Evolutionary conservation across 2,113 vertebrate genomes (phyloP), one percentile per base, ranked within the genome.

Genomic region (Triplophysa dalaica): DNA sequence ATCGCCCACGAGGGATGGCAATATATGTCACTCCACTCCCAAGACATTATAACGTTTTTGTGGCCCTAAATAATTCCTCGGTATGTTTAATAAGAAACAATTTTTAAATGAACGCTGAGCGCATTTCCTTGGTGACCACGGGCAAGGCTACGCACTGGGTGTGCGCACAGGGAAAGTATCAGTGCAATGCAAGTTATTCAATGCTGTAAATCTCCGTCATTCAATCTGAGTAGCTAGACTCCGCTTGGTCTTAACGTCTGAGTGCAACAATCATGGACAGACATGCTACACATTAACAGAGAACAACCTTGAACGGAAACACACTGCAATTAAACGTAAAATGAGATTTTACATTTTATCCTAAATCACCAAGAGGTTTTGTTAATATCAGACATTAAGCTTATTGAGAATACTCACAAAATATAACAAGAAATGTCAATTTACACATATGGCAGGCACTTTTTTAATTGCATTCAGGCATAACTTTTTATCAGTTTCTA

Each of bases 1-100:
- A 89, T 0, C 0, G 81, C 85, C 94, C 95, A 95, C 3, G 87
- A 0, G 0, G 91, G 92, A 80, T 90, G 86, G 0, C 7, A 87
- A 1, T 91, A 24, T 0, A 92, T 0, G 56, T 85, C 79, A 13
- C 21, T 70, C 65, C 84, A 82, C 21, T 56, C 1, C 83, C 67
- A 85, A n/a, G 0, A 0, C 90, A 92, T 93, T 61, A 17, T 2
- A 12, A 63, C 26, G 17, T 45, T 22, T 5, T 14, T 29, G 68
- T 63, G 45, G 10, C 12, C 45, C 3, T 17, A 10, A 24, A 3
- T 33, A n/a, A 75, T 33, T 64, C 41, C 73, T 43, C 12, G 2
- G 3, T 61, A 45, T 24, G 16, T 33, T 60, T 61, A 24, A 16
- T 4, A 9, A 24, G 4, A 33, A 19, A 41, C 13, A 16, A 62